phyloP scores from a whole-genome alignment of 2,113 vertebrate genomes.

The Elgaria multicarinata region DNA sequence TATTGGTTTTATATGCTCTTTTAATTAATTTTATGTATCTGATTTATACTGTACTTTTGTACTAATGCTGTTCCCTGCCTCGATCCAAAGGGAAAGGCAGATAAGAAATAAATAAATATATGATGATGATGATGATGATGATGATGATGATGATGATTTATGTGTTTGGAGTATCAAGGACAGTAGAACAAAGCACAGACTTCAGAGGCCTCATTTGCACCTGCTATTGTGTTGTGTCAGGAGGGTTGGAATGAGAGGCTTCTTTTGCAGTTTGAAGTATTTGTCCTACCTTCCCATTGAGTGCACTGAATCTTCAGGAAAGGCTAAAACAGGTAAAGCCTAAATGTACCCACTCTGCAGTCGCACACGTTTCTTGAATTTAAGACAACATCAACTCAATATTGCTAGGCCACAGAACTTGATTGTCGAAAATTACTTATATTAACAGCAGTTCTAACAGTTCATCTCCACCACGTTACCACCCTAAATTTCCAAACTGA shows the following conservation, averaged over 20 bases:
- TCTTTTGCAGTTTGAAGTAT: background rate
- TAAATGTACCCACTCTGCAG: background rate
- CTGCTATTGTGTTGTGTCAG: background rate
- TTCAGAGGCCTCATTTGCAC: background rate
- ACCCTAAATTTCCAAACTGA: background rate
- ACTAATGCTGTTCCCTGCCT: too few species aligned
- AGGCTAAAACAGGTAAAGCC: background rate
- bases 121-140: too few species aligned
- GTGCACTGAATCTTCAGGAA: background rate
- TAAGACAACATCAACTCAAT: too few species aligned
- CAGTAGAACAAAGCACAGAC: background rate
- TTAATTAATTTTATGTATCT: too few species aligned
- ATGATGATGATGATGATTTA: too few species aligned
- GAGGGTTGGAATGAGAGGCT: background rate
- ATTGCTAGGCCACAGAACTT: background rate
- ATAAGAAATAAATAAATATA: too few species aligned
- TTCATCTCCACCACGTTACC: too few species aligned
- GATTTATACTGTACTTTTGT: too few species aligned
- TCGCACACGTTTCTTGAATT: background rate
- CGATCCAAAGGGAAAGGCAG: too few species aligned
- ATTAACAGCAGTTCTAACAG: background rate
- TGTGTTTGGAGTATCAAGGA: background rate
- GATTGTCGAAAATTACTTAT: background rate
- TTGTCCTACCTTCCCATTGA: background rate
- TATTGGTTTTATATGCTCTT: too few species aligned